Evolutionary conservation across 2,797 vertebrate species (phyloP), one percentile per base, ranked within the genome.

Genomic region (Crocodylus rhombifer): DNA sequence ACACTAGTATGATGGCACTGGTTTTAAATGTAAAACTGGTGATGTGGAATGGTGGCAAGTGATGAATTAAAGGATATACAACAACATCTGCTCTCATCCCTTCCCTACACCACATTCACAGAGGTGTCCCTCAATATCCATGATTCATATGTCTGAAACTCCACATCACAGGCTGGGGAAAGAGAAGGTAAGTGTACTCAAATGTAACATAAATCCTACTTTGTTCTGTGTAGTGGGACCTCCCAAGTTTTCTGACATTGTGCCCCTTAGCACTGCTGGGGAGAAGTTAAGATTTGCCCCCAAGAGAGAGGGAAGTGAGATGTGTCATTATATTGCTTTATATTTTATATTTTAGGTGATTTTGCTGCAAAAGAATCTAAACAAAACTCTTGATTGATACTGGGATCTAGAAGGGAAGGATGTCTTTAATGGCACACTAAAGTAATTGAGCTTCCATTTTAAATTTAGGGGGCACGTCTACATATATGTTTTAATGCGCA

Each of bases 161-260:
- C 36, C 36, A 16, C 51, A 51, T 73, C 23, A 25, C 36, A 73
- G 51, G 51, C 71, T 12, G 51, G 2, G 18, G 78, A 60, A 80
- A 23, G 28, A 88, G n/a, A 84, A 21, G 18, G 30, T 73, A 42
- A 73, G 36, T 25, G 25, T 23, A 42, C 36, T 25, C 26, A 23
- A 14, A 42, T 14, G 23, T 23, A 23, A 20, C 69, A 33, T 51
- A 73, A 73, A 51, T 51, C 36, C 36, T 51, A 25, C 16, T 14
- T 51, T 73, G 69, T 15, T 36, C 23, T 26, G 7, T 51, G 36
- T 13, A 28, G 7, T 14, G 25, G 4, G 28, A 78, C 5, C 6
- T 4, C 82, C 64, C 65, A 1, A 5, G 84, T 84, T 21, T 6
- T 0, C 6, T 82, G 56, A 2, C 0, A 0, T 51, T 56, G 4